Evolutionary conservation across 2,797 vertebrate genomes (phyloP).

Genomic region (Enteromius paludinosus): DNA sequence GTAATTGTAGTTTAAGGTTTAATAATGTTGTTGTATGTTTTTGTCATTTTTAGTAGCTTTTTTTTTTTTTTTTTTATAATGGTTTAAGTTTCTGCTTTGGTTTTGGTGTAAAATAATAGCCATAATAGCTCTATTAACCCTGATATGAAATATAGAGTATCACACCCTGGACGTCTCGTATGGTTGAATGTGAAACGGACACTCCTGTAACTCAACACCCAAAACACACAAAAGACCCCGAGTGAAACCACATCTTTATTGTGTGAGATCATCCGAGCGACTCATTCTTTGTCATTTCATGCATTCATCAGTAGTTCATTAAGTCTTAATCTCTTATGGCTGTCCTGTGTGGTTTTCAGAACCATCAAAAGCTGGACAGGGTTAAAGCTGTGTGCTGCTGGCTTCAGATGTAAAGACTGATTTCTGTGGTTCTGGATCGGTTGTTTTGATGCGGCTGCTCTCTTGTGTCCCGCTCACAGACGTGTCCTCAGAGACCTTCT

Average conservation of each 20-base stretch:
- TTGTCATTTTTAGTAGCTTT: background rate
- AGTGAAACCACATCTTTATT: background rate
- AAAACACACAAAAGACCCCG: slow-evolving; percentile 27
- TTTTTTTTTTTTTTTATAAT: background rate
- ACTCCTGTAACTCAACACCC: slow-evolving; percentile 27
- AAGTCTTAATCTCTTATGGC: background rate
- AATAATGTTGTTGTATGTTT: background rate
- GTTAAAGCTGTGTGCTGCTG: background rate
- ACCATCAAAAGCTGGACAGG: background rate
- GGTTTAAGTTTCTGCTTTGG: background rate
- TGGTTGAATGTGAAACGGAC: slow-evolving; percentile 1
- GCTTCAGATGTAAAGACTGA: too few species aligned
- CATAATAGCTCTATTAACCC: background rate
- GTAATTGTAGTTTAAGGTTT: background rate
- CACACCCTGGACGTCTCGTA: background rate
- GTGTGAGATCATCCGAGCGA: slow-evolving; percentile 5
- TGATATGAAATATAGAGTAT: background rate
- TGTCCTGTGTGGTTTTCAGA: background rate
- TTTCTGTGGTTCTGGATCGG: background rate
- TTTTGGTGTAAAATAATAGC: background rate
- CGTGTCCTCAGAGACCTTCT: slow-evolving; percentile 67
- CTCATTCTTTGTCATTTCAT: background rate
- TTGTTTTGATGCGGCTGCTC: background rate
- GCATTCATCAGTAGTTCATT: background rate
- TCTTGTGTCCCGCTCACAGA: slow-evolving; percentile 69